These are phyloP conservation scores for Telenomus remus DNA, from an alignment of 1,140 invertebrate genomes.

Conservation along the genomic window DNA sequence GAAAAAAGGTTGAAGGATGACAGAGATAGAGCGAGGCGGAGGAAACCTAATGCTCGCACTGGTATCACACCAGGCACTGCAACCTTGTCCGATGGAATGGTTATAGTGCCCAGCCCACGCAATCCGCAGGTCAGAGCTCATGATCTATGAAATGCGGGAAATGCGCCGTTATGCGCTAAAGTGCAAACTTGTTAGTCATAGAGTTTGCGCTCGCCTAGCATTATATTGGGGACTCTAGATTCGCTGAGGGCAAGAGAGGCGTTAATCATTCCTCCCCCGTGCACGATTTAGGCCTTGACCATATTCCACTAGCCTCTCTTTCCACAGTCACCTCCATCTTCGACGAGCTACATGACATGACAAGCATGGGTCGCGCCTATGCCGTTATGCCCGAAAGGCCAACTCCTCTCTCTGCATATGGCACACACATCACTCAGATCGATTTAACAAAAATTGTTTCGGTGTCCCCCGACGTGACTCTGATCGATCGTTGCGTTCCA, in stretches of 20 bases:
- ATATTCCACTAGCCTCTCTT: conserved; percentile 49
- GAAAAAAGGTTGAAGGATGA: conserved; percentile 52
- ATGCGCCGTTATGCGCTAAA: conserved; percentile 73
- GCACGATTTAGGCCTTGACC: conserved; percentile 49
- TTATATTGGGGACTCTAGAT: conserved; percentile 42
- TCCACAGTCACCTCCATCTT: conserved; percentile 43
- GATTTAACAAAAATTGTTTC: conserved; percentile 9
- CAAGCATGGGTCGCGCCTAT: conserved; percentile 60
- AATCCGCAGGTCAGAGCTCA: conserved; percentile 69
- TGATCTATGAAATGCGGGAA: conserved; percentile 69
- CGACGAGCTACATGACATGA: conserved; percentile 50
- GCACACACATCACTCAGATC: conserved; percentile 28
- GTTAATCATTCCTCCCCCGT: conserved; percentile 53
- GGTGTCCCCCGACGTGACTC: background rate
- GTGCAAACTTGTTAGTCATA: conserved; percentile 75
- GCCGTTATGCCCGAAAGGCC: conserved; percentile 73
- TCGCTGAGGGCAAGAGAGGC: conserved; percentile 48
- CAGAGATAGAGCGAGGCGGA: conserved; percentile 42
- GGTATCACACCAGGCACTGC: conserved; percentile 45
- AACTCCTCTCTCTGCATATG: conserved; percentile 52
- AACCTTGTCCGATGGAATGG: conserved; percentile 61
- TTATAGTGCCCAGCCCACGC: conserved; percentile 69
- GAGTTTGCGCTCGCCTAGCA: conserved; percentile 47
- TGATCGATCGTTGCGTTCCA: background rate
- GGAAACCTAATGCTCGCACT: conserved; percentile 58